Evolutionary conservation across 2,113 vertebrate species (phyloP).

Genomic region (Xiphorhynchus elegans): DNA sequence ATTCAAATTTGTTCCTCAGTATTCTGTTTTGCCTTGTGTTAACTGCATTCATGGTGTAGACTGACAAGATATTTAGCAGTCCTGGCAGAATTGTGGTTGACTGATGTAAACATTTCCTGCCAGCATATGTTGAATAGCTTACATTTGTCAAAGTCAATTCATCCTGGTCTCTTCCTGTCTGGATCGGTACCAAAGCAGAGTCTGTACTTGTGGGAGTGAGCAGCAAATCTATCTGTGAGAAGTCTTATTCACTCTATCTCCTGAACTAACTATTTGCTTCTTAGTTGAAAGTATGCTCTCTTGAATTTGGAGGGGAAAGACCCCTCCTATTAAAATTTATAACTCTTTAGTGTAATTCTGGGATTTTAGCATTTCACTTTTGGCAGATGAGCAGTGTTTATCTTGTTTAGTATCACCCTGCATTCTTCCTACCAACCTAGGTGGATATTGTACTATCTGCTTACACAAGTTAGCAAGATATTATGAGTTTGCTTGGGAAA

Average conservation of each 20-base stretch:
- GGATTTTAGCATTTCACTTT: not conserved
- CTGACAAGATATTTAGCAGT: constrained; percentile 46
- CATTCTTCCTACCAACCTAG: not conserved
- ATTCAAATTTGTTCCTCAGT: not conserved
- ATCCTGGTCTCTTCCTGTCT: constrained; percentile 6
- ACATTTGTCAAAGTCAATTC: constrained; percentile 60
- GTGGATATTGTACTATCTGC: not conserved
- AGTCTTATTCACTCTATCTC: not conserved
- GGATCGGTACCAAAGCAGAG: constrained; percentile 6
- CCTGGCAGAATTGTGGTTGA: constrained; percentile 36
- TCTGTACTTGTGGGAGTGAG: not conserved
- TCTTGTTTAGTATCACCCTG: not conserved
- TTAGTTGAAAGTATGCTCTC: not conserved
- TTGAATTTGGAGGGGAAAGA: not conserved
- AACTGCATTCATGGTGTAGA: not conserved
- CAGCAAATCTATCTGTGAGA: not conserved
- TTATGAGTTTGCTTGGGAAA: not conserved
- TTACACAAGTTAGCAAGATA: not conserved
- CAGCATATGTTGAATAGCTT: constrained; percentile 43
- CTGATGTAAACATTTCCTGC: constrained; percentile 60
- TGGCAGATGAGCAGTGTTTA: not conserved
- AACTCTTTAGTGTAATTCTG: not conserved
- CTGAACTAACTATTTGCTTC: not conserved
- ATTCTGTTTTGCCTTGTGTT: constrained; percentile 24
- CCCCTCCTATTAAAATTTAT: not conserved